Conservation (phyloP, 2,797 vertebrate genomes). For the Agapornis canus region DNA sequence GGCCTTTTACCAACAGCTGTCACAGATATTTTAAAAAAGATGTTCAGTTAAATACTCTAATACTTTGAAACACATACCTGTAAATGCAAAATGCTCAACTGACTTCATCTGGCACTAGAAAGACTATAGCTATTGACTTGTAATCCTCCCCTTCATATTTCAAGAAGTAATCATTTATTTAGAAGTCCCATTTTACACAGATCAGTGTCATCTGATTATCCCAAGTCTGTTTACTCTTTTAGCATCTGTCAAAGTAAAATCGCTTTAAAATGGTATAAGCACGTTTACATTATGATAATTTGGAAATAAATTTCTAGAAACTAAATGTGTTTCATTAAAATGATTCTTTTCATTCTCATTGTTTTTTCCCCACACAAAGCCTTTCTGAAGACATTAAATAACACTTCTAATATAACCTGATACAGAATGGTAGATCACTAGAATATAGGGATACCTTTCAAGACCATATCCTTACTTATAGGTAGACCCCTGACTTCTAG, state of each 20-base stretch:
- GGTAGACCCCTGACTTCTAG: neutral
- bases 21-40: neutral
- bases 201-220: neutral
- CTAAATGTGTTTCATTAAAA: neutral
- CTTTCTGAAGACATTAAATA: neutral
- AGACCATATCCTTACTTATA: neutral
- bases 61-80: neutral
- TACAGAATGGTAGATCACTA: neutral
- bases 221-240: neutral
- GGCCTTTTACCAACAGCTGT: neutral
- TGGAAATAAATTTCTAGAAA: neutral
- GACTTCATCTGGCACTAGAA: neutral
- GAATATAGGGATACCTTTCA: neutral
- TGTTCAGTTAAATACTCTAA: neutral
- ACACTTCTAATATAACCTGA: neutral
- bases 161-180: neutral
- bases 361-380: rapidly evolving
- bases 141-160: neutral
- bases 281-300: neutral
- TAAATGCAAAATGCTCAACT: neutral
- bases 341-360: neutral
- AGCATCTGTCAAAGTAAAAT: neutral
- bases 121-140: neutral
- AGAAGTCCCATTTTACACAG: neutral
- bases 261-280: neutral